Conservation (phyloP, 64 coral and sea anemone genomes). For the Pachyseris speciosa region DNA sequence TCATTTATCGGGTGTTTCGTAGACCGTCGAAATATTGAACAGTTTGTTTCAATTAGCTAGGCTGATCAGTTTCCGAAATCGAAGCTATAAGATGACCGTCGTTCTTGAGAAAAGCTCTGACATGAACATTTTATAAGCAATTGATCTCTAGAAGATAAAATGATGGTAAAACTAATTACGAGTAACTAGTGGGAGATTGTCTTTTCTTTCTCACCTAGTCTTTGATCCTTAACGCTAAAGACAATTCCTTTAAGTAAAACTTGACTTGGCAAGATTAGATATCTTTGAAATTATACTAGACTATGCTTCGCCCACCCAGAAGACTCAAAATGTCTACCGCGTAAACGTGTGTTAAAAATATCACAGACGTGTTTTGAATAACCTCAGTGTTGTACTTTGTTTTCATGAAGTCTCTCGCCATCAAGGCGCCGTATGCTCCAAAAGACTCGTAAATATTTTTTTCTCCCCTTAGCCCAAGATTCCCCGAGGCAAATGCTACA, state of each 20-base stretch:
- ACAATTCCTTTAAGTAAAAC: neutral
- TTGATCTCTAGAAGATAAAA: neutral
- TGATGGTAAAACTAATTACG: constrained; percentile 3
- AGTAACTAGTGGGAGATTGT: constrained; percentile 10
- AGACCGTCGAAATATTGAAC: neutral
- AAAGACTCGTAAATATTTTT: neutral
- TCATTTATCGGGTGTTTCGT: too few relatives aligned
- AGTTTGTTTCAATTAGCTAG: neutral
- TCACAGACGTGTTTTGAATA: neutral
- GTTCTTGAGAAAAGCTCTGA: neutral
- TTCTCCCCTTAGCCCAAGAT: neutral
- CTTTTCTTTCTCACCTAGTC: neutral
- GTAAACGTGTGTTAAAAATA: neutral
- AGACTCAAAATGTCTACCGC: neutral
- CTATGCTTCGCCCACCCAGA: neutral
- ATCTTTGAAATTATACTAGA: neutral
- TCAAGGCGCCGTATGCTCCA: neutral
- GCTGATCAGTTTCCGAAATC: neutral
- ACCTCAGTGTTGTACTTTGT: neutral
- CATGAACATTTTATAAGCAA: constrained; percentile 7
- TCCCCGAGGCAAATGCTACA: neutral
- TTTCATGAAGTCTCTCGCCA: neutral
- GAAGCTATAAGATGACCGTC: neutral
- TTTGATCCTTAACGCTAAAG: neutral
- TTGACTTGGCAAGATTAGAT: neutral